phyloP scores from a whole-genome alignment of 2,113 vertebrate genomes.

The Phycodurus eques region DNA sequence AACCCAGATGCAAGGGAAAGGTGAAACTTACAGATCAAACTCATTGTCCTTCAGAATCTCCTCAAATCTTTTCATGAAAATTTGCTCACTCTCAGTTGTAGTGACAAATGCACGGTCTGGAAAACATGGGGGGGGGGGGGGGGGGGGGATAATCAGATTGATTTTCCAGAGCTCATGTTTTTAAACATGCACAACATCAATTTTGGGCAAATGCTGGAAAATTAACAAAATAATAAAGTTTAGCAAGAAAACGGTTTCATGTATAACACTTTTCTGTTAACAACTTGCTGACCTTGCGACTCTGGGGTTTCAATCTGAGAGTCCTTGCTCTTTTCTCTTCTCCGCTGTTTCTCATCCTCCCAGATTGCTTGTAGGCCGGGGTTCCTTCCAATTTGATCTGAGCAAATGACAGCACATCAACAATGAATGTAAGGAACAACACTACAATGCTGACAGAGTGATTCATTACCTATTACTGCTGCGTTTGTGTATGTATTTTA shows the following conservation, averaged over 20 bases:
- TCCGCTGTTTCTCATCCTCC: slow-evolving; percentile 96
- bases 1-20: background rate
- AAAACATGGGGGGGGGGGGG: slow-evolving; percentile 53
- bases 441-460: no score
- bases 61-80: slow-evolving; percentile 90
- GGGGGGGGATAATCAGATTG: background rate
- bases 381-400: slow-evolving; percentile 92
- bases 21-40: slow-evolving; percentile 86
- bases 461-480: no score
- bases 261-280: background rate
- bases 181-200: background rate
- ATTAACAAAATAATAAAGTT: background rate
- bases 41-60: slow-evolving; percentile 91
- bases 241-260: background rate
- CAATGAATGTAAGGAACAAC: background rate
- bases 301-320: slow-evolving; percentile 84
- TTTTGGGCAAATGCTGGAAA: slow-evolving; percentile 1
- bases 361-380: slow-evolving; percentile 95
- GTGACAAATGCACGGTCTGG: slow-evolving; percentile 83
- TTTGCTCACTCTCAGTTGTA: slow-evolving; percentile 85
- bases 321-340: slow-evolving; percentile 82
- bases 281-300: slow-evolving; percentile 83
- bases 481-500: no score
- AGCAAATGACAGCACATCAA: slow-evolving; percentile 31
- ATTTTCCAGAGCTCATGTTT: slow-evolving; percentile 1